These are phyloP conservation scores for Drosophila subquinaria DNA, from an alignment of 2,888 invertebrate genomes.

Conservation along the genomic window DNA sequence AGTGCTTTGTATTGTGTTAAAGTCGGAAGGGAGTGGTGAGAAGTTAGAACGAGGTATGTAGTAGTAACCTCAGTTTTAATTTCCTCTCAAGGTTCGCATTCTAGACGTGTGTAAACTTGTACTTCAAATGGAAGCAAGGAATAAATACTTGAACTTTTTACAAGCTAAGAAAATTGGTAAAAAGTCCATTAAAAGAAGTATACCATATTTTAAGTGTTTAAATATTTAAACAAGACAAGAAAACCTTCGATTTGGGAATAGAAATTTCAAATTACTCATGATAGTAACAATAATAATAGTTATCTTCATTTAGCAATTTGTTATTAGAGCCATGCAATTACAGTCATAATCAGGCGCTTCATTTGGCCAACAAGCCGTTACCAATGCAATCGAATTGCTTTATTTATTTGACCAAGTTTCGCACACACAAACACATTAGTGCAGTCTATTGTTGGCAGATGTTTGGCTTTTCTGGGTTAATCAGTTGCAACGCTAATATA, in stretches of 20 bases:
- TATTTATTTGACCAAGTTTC: constrained; percentile 52
- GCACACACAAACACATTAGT: constrained; percentile 11
- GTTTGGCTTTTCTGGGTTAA: constrained; percentile 63
- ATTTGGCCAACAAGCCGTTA: constrained; percentile 22
- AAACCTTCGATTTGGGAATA: too few species aligned
- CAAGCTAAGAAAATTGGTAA: neutral
- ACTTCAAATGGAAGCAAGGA: neutral
- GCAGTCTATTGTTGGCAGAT: constrained; percentile 29
- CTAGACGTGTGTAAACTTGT: neutral
- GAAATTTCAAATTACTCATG: too few species aligned
- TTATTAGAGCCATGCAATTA: constrained; percentile 14
- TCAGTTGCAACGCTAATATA: constrained; percentile 53
- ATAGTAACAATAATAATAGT: too few species aligned
- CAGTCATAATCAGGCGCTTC: neutral
- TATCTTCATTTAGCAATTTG: neutral
- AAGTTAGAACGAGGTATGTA: neutral
- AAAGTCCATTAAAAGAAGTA: too few species aligned
- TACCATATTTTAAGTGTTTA: too few species aligned
- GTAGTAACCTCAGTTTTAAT: neutral
- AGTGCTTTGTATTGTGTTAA: constrained; percentile 25
- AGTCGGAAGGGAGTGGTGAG: neutral
- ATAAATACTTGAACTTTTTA: neutral
- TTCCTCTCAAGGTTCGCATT: neutral
- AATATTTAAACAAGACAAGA: too few species aligned
- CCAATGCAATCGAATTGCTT: constrained; percentile 22